These are phyloP conservation scores for Notiomystis cincta DNA, from an alignment of 2,113 vertebrate species.

Conservation along the genomic window DNA sequence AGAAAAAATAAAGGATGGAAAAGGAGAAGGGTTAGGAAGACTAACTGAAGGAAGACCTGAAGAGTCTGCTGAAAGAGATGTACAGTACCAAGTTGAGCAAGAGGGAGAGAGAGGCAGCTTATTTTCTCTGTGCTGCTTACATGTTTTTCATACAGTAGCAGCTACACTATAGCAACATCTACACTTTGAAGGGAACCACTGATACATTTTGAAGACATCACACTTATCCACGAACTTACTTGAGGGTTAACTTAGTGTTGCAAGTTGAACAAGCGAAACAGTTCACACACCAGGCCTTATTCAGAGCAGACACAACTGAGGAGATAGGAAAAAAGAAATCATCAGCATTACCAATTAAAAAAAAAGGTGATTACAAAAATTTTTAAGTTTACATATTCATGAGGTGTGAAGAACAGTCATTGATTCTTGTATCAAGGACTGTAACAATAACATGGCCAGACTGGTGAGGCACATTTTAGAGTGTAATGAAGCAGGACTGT, in stretches of 20 bases:
- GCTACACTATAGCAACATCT: not conserved
- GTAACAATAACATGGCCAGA: not conserved
- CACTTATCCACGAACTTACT: slow-evolving; percentile 79
- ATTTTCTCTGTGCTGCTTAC: not conserved
- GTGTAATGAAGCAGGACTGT: not conserved
- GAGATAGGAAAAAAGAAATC: not conserved
- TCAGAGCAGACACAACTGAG: slow-evolving; percentile 93
- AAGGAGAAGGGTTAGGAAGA: slow-evolving; percentile 56
- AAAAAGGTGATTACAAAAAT: not conserved
- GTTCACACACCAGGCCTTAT: slow-evolving; percentile 98
- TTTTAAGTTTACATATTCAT: not conserved
- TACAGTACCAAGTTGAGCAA: not conserved
- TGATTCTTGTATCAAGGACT: not conserved
- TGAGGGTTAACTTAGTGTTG: slow-evolving; percentile 96
- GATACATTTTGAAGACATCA: not conserved
- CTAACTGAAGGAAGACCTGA: slow-evolving; percentile 22
- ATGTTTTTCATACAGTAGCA: not conserved
- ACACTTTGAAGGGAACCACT: not conserved
- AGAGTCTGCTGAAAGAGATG: slow-evolving; percentile 18
- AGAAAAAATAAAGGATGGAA: slow-evolving; percentile 67
- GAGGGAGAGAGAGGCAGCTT: not conserved
- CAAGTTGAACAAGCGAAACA: slow-evolving; percentile 97
- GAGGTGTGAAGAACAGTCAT: not conserved
- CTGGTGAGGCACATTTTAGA: not conserved
- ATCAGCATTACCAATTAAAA: not conserved